phyloP scores from a whole-genome alignment of 2,113 vertebrate genomes.

The Microtus richardsoni region DNA sequence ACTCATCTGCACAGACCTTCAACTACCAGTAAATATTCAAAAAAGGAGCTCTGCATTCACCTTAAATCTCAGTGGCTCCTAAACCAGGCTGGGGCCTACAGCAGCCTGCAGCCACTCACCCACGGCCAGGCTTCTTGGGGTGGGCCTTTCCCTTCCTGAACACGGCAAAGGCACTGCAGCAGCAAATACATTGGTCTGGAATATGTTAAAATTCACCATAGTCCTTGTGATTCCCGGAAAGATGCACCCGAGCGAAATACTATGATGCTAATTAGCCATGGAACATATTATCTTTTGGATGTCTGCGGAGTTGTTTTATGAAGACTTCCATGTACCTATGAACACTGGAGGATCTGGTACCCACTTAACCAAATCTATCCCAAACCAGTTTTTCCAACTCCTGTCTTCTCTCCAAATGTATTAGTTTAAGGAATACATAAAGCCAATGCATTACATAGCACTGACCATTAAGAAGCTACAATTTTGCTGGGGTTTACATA shows the following conservation, averaged over 20 bases:
- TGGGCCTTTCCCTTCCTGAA: neutral
- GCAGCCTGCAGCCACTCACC: neutral
- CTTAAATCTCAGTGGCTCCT: neutral
- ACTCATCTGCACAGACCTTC: neutral
- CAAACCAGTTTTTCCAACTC: neutral
- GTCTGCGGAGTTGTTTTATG: neutral
- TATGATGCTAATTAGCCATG: neutral
- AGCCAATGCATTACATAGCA: neutral
- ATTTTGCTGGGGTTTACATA: neutral
- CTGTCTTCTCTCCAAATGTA: neutral
- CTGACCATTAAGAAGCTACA: neutral
- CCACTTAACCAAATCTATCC: neutral
- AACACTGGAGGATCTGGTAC: neutral
- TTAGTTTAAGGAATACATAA: neutral
- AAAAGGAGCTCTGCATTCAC: neutral
- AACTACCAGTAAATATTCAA: neutral
- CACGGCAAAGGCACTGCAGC: neutral
- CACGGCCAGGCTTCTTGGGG: neutral
- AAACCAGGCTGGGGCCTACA: neutral
- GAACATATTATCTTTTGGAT: neutral
- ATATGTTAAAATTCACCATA: neutral
- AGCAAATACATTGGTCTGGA: constrained; percentile 29
- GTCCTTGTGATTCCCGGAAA: constrained; percentile 32
- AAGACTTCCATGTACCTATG: neutral
- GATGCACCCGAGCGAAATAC: neutral